Conservation (phyloP, 2,113 vertebrate genomes). For the Nycticebus coucang region DNA sequence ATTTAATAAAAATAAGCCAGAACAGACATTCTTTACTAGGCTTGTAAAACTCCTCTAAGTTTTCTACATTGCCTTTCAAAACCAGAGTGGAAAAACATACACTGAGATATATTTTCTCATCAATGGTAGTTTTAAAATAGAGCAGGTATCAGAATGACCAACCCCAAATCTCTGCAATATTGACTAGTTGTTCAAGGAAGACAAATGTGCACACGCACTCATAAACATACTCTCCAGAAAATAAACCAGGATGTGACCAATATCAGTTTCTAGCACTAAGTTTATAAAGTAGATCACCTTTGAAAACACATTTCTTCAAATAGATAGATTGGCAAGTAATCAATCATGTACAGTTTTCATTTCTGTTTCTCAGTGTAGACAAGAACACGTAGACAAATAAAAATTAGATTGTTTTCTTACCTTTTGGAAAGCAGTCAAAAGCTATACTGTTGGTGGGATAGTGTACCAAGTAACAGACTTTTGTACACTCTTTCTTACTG, state of each 20-base stretch:
- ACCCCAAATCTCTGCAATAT: not conserved
- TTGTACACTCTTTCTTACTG: constrained; percentile 91
- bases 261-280: not conserved
- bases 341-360: constrained; percentile 61
- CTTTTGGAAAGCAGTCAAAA: constrained; percentile 88
- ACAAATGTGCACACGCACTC: not conserved
- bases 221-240: not conserved
- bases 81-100: not conserved
- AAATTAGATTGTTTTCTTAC: constrained; percentile 84
- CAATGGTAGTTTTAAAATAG: not conserved
- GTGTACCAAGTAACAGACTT: constrained; percentile 91
- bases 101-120: constrained; percentile 29
- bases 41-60: not conserved
- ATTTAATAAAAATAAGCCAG: not conserved
- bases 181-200: not conserved
- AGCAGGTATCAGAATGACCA: not conserved
- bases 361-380: constrained; percentile 54
- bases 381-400: constrained; percentile 72
- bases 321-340: constrained; percentile 1
- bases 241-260: not conserved
- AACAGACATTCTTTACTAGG: not conserved
- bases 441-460: constrained; percentile 90
- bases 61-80: not conserved
- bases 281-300: not conserved
- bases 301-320: not conserved